Percentiles rank a stretch among this genome's conserved stretches.
Evolutionary conservation across 2,797 vertebrate genomes (phyloP).

Genomic region (Gambusia yucatana): DNA sequence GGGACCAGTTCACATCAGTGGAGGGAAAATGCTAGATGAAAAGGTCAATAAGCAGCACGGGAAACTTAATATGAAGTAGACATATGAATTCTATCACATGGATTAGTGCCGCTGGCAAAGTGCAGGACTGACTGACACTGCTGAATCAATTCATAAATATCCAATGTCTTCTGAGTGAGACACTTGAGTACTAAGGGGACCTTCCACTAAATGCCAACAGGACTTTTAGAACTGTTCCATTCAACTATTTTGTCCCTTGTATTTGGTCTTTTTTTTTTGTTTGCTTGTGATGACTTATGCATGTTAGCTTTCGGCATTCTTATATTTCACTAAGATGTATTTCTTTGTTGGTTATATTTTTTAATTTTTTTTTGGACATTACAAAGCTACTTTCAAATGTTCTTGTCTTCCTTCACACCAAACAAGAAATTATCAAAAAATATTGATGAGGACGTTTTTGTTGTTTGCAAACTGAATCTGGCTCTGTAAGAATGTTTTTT

Average conservation of each 20-base stretch:
- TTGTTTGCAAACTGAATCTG: not conserved
- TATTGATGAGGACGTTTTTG: not conserved
- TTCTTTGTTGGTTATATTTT: not conserved
- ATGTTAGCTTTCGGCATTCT: not conserved
- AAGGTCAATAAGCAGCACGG: slow-evolving; percentile 81
- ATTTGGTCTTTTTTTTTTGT: not conserved
- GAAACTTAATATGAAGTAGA: slow-evolving; percentile 82
- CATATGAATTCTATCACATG: slow-evolving; percentile 79
- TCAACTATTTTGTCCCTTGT: slow-evolving; percentile 38
- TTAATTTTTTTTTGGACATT: not conserved
- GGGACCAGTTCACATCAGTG: slow-evolving; percentile 62
- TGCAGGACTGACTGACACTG: slow-evolving; percentile 69
- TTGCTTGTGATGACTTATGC: slow-evolving; percentile 3
- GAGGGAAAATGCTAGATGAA: slow-evolving; percentile 73
- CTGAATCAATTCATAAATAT: slow-evolving; percentile 81
- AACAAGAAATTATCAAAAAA: not conserved
- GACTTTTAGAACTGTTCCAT: slow-evolving; percentile 47
- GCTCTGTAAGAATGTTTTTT: not conserved
- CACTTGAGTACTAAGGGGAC: slow-evolving; percentile 61
- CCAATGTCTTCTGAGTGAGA: slow-evolving; percentile 57
- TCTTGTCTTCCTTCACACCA: not conserved
- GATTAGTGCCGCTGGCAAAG: slow-evolving; percentile 78
- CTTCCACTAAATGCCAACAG: slow-evolving; percentile 77
- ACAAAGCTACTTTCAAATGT: too few species aligned
- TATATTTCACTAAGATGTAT: not conserved